Conservation (phyloP, 2,797 vertebrate species). For the Rousettus madagascariensis region DNA sequence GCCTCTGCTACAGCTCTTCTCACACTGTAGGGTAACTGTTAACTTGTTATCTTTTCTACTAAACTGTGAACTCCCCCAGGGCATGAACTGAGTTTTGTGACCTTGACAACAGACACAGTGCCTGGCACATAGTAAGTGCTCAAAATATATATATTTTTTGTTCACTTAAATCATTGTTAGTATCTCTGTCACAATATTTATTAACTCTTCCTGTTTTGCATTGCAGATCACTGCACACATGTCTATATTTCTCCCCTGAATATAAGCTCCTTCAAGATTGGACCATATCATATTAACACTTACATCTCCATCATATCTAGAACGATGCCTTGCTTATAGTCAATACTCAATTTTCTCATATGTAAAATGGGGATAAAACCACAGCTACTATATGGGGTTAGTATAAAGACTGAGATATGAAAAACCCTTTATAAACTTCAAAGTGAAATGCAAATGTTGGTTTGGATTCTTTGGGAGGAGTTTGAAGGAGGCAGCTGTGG, state of each 20-base stretch:
- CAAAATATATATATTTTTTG: background rate
- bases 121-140: background rate
- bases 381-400: background rate
- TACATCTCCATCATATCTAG: background rate
- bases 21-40: background rate
- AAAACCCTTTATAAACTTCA: background rate
- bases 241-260: background rate
- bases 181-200: background rate
- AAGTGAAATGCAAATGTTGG: background rate
- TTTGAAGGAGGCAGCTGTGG: background rate
- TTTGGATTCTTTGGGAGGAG: background rate
- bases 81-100: background rate
- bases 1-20: background rate
- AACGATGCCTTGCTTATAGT: background rate
- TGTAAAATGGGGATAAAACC: background rate
- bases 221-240: background rate
- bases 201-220: background rate
- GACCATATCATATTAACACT: background rate
- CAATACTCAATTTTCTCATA: background rate
- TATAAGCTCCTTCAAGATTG: background rate
- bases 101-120: background rate
- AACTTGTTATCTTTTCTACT: background rate
- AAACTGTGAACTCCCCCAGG: background rate
- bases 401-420: background rate
- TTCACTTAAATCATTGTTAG: background rate